Base-by-base conservation (phyloP, 2,113 vertebrate species). In the Sula dactylatra region DNA sequence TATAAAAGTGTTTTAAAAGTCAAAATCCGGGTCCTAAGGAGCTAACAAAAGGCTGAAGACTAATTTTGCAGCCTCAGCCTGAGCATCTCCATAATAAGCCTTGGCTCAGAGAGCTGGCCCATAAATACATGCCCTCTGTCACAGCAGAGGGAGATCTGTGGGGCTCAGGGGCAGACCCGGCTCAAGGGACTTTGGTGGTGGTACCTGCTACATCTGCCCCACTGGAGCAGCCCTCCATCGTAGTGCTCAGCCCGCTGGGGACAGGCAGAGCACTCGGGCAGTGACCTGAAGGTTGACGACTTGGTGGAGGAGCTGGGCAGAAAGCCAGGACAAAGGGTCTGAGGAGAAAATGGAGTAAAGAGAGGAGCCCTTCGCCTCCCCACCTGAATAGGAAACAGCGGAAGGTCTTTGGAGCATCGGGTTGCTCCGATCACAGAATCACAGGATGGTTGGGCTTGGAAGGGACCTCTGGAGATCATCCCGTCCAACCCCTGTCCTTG, bases 51-150 rank as follows among this genome's bases (percentile, higher is more conserved):
- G 31, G 18, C 16, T 86, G 76, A 81, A 62, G 50, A 4, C 22
- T 77, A 29, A 7, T 59, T 25, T 45, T 77, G 66, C 59, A 62
- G 36, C 32, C 27, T 55, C 59, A 19, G 36, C 70, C n/a, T 42
- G 29, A 52, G 38, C 65, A 40, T 4, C 36, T 0, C n/a, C 34
- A 3, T n/a, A 15, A 24, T 3, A 32, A 49, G 31, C 13, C 10
- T 65, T 16, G 55, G 16, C n/a, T 55, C 16, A 6, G 77, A 4
- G 61, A 49, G 16, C 31, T 36, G 59, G 45, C 16, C 66, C 7
- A 2, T 22, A 50, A 12, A 9, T 0, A 1, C 20, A 0, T 4
- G 31, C 19, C 9, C 15, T 12, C 4, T 5, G 34, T 2, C 32
- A 3, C 40, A 13, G 59, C 65, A 22, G 29, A 12, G 52, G 10